Percentiles rank a stretch among this genome's conserved stretches.
Conservation (phyloP, 1,140 invertebrate genomes). For the Ditylenchus dipsaci region DNA sequence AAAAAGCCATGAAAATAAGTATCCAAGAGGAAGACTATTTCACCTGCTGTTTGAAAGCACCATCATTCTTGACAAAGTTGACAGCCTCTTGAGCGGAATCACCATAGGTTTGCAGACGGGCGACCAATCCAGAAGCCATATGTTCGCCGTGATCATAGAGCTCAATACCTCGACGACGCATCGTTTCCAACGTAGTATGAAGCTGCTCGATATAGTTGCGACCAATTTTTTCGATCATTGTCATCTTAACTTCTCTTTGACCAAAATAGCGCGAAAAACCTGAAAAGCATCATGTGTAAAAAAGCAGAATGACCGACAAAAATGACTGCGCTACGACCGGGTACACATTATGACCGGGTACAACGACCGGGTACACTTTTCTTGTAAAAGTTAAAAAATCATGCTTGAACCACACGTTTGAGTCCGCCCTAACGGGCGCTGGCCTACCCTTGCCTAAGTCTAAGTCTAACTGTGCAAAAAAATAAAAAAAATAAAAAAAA, state of each 20-base stretch:
- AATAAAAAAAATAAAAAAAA: no score
- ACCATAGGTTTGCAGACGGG: background rate
- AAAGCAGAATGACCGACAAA: no score
- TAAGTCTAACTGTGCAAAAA: no score
- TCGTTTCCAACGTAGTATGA: conserved; percentile 4
- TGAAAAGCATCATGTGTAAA: no score
- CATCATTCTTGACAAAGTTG: background rate
- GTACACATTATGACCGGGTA: no score
- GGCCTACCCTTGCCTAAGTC: no score
- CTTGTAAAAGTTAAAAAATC: no score
- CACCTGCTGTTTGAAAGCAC: background rate
- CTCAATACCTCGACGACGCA: conserved; percentile 1
- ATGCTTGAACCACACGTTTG: no score
- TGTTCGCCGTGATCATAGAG: background rate
- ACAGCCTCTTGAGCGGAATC: background rate
- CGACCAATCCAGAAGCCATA: background rate
- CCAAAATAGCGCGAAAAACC: no score
- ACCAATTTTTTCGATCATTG: background rate
- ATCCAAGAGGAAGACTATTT: background rate
- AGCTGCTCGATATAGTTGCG: conserved; percentile 1
- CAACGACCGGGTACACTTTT: no score
- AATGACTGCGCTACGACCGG: no score
- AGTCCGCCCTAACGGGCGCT: no score
- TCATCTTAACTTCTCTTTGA: background rate
- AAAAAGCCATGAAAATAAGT: background rate